A percentile compares a stretch with the other conserved stretches of the same genome.
phyloP scores from a whole-genome alignment of 2,888 invertebrate species.

The Nymphalis polychloros region DNA sequence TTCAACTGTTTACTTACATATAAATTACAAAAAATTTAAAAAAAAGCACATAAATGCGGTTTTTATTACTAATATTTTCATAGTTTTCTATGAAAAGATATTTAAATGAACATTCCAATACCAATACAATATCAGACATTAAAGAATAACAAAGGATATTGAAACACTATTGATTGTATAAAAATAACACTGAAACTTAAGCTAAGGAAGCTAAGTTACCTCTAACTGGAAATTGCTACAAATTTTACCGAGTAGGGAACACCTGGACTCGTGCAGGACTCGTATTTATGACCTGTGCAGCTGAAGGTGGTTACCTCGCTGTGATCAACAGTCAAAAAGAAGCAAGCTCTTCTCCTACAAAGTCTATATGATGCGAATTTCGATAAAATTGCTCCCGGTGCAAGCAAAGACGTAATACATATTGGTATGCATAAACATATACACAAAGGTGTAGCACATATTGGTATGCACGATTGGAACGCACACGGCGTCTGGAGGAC shows the following conservation, averaged over 20 bases:
- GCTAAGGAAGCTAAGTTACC: constrained; percentile 13
- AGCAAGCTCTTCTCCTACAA: constrained; percentile 45
- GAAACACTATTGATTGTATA: no score
- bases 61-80: no score
- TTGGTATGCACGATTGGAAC: constrained; percentile 41
- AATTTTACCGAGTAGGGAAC: constrained; percentile 38
- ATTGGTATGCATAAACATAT: constrained; percentile 38
- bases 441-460: background rate
- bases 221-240: constrained; percentile 41
- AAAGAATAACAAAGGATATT: no score
- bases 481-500: constrained; percentile 42
- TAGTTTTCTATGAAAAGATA: no score
- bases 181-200: no score
- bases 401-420: background rate
- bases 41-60: no score
- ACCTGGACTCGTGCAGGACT: constrained; percentile 40
- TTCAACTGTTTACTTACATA: no score
- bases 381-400: background rate
- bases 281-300: constrained; percentile 40
- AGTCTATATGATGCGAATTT: background rate
- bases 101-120: no score
- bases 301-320: constrained; percentile 41
- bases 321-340: constrained; percentile 43
- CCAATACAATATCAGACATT: no score
- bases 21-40: no score